Evolutionary conservation across 1,140 invertebrate species (phyloP).

Genomic region (Drosophila arawakana): DNA sequence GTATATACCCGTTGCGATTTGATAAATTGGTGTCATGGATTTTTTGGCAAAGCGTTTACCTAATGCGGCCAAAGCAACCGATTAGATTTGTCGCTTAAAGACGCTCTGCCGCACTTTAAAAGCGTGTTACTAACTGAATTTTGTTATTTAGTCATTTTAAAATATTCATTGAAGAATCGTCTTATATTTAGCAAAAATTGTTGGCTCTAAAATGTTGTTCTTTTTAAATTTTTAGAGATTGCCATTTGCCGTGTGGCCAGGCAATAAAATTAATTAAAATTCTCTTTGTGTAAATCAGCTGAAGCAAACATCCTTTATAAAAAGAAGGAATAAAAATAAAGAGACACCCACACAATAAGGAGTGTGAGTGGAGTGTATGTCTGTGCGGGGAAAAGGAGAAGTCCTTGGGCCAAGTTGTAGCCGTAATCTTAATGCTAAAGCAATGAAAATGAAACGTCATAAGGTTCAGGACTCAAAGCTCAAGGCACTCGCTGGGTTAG

Average conservation of each 20-base stretch:
- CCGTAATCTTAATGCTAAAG: conserved; percentile 51
- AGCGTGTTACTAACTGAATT: too few species aligned
- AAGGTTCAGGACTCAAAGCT: conserved; percentile 46
- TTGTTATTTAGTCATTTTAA: neutral
- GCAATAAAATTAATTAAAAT: conserved; percentile 83
- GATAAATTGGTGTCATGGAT: conserved; percentile 50
- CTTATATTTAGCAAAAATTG: neutral
- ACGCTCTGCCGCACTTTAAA: neutral
- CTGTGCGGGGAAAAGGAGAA: conserved; percentile 7
- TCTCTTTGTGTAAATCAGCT: conserved; percentile 71
- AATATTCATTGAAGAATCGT: neutral
- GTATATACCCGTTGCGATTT: conserved; percentile 41
- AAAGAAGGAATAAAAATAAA: conserved; percentile 6
- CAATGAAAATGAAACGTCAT: conserved; percentile 55
- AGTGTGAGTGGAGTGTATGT: neutral
- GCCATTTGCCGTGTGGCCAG: conserved; percentile 33
- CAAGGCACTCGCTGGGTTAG: conserved; percentile 16
- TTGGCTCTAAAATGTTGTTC: neutral
- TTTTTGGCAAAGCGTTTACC: conserved; percentile 23
- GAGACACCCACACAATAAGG: conserved; percentile 13
- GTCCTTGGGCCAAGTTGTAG: conserved; percentile 55
- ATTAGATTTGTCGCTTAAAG: conserved; percentile 23
- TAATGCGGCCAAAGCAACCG: neutral
- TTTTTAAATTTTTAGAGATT: conserved; percentile 6
- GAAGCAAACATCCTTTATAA: conserved; percentile 81